Evolutionary conservation across 2,797 vertebrate species (phyloP).

Genomic region (Dicrostonyx torquatus): DNA sequence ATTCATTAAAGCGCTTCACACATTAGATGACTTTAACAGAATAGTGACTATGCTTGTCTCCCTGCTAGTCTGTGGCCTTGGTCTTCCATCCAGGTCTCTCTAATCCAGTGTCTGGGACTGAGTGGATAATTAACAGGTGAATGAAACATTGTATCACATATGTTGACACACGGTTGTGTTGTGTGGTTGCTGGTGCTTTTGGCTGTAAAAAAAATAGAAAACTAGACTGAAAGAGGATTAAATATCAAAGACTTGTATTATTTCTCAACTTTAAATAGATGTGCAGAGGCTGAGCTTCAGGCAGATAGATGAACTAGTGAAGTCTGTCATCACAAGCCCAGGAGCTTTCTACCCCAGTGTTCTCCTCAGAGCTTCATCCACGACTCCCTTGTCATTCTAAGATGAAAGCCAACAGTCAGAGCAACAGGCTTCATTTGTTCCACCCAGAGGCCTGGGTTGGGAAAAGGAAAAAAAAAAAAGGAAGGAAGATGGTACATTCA

Average conservation of each 20-base stretch:
- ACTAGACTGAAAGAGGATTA: neutral
- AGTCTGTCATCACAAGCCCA: neutral
- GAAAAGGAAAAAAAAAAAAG: neutral
- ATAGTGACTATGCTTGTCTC: neutral
- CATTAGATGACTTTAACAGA: neutral
- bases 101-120: neutral
- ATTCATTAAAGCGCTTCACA: slow-evolving; percentile 4
- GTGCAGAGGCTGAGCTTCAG: neutral
- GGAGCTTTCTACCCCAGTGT: neutral
- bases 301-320: neutral
- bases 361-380: neutral
- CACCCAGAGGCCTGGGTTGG: neutral
- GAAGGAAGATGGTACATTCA: neutral
- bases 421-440: neutral
- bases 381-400: neutral
- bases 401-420: neutral
- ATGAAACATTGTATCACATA: neutral
- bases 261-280: neutral
- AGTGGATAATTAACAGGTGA: neutral
- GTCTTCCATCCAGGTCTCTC: neutral
- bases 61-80: neutral
- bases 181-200: neutral
- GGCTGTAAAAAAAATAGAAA: neutral
- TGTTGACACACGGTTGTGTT: neutral
- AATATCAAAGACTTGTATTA: neutral